Base-by-base conservation (phyloP, 2,113 vertebrate species). In the Piaya cayana region DNA sequence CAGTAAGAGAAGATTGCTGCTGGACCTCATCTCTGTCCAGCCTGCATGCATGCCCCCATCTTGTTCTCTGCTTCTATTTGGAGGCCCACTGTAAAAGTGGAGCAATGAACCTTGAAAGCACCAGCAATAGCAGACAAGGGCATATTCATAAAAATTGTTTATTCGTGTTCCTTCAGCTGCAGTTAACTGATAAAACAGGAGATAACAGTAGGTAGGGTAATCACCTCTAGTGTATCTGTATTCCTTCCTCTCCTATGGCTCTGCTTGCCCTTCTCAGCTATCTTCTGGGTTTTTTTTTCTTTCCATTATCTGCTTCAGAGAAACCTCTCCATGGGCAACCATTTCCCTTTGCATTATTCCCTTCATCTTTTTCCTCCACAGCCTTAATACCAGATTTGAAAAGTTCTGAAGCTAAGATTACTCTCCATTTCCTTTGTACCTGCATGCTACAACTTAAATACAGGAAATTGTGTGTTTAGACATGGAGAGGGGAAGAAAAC, bases 221-320 rank as follows among this genome's bases (percentile, higher is more conserved):
- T 20, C 1, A 0, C 12, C 29, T 26, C 62, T 49, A 42, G 60
- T 45, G 3, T 45, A 17, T 26, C 34, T 26, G 1, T 20, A 37
- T 50, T 30, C 42, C 50, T 23, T 64, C 32, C 34, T 63, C 47
- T 67, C 42, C 39, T 50, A 53, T 18, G 25, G 20, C 22, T 30
- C 30, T n/a, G 11, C 45, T 78, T 19, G 32, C 4, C 5, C 30
- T 15, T 75, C 79, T 68, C 36, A 62, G 19, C 18, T 19, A 5
- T 6, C 42, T 91, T 62, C 62, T 55, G 19, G 30, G 13, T 56
- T 75, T 45, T 37, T n/a, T 62, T 83, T 47, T 53, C 49, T 55
- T 71, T 20, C 21, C 27, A 27, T 29, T 53, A 16, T 27, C 77
- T 60, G 27, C 60, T 81, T 68, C 49, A 56, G 19, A 91, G 64